Base-by-base conservation (phyloP, 2,113 vertebrate genomes). In the Cebus imitator region DNA sequence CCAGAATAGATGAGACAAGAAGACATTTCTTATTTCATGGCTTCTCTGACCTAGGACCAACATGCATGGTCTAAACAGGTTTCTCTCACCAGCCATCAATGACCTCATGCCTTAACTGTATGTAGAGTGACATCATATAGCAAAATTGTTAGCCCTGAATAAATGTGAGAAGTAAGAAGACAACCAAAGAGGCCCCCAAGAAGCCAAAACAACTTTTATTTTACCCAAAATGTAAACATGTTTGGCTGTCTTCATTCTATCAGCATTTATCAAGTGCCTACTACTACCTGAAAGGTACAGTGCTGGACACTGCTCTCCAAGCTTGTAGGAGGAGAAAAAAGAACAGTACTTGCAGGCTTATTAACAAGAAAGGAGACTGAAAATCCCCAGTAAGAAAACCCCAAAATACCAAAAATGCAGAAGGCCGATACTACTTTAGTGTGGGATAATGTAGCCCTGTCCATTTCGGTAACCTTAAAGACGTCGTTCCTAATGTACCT, bases 1-100 rank as follows among this genome's bases (percentile, higher is more conserved):
- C 82, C 35, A 92, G 84, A 97, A 94, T 89, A 94, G 87, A 90
- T 85, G 92, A 80, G 73, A 97, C 73, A 94, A 86, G 88, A 95
- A 96, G 70, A 96, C n/a, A 94, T 88, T 97, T 97, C 95, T 97
- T 68, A 88, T 95, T 87, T 48, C 70, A 66, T 87, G 52, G 82
- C 45, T 94, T 92, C 73, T 85, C 50, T 94, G 76, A 94, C 58
- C 58, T 80, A 52, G 17, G 20, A 95, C 92, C 52, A 55, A 75
- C 25, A 30, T 68, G 23, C 45, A 30, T 57, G 88, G 64, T 18
- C 78, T 52, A 68, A 55, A 58, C 76, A 70, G 76, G 43, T 90
- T 91, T 89, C 95, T 94, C 40, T 95, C 91, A 21, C 8, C 3
- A 27, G 58, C 75, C 16, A 17, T 58, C 84, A 96, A 43, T 80